phyloP scores from a whole-genome alignment of 2,113 vertebrate species.

The Platichthys stellatus region DNA sequence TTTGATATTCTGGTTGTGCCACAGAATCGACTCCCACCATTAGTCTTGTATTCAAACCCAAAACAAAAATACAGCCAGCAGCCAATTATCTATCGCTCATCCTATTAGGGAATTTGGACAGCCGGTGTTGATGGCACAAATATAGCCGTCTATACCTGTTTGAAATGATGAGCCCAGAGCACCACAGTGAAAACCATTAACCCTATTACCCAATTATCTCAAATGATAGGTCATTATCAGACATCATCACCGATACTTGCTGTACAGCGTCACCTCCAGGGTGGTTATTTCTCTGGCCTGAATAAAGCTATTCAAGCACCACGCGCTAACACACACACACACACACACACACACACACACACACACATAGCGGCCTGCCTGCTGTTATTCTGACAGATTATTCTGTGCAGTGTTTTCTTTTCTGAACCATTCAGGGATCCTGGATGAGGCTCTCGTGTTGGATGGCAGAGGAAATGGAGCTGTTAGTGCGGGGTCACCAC shows the following conservation, averaged over 20 bases:
- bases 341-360: slow-evolving; percentile 3
- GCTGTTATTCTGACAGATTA: slow-evolving; percentile 44
- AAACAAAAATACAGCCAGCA: slow-evolving; percentile 36
- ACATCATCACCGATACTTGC: slow-evolving; percentile 44
- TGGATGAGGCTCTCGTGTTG: slow-evolving; percentile 43
- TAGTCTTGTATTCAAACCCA: slow-evolving; percentile 15
- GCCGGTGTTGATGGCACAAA: slow-evolving; percentile 41
- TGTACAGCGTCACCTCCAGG: slow-evolving; percentile 12
- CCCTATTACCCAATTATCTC: slow-evolving; percentile 77
- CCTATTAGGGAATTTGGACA: slow-evolving; percentile 37
- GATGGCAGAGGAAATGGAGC: slow-evolving; percentile 63
- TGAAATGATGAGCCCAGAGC: slow-evolving; percentile 55
- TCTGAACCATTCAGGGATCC: slow-evolving; percentile 36
- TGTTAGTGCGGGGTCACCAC: slow-evolving; percentile 59
- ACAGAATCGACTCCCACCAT: neutral
- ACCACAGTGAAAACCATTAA: slow-evolving; percentile 65
- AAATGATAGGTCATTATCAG: slow-evolving; percentile 74
- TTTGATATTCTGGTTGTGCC: neutral
- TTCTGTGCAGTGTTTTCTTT: slow-evolving; percentile 43
- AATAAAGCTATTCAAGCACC: slow-evolving; percentile 62
- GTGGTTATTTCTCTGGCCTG: slow-evolving; percentile 30
- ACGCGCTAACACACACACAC: slow-evolving; percentile 8
- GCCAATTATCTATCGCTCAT: slow-evolving; percentile 53
- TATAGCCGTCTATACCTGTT: slow-evolving; percentile 50
- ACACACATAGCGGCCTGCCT: slow-evolving; percentile 13